These are phyloP conservation scores for Choreutis nemorana DNA, from an alignment of 2,888 invertebrate genomes.

Conservation along the genomic window DNA sequence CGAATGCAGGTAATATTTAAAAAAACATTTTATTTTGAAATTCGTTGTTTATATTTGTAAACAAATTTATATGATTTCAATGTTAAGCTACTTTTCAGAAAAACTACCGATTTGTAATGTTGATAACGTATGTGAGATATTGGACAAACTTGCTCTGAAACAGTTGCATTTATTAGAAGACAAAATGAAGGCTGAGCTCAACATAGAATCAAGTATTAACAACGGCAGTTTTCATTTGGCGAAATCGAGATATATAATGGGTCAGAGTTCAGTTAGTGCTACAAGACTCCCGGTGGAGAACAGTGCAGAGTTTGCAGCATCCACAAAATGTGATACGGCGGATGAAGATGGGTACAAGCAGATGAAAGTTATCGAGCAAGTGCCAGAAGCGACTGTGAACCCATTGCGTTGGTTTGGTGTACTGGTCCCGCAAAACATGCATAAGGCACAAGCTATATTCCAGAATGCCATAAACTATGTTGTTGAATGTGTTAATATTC, in stretches of 20 bases:
- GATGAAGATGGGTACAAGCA: slow-evolving; percentile 49
- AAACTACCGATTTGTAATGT: slow-evolving; percentile 15
- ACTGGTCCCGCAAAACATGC: slow-evolving; percentile 80
- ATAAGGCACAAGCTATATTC: slow-evolving; percentile 77
- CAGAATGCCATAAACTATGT: slow-evolving; percentile 72
- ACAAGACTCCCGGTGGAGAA: slow-evolving; percentile 76
- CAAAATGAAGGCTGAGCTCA: slow-evolving; percentile 71
- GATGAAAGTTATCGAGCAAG: slow-evolving; percentile 36
- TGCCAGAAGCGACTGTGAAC: slow-evolving; percentile 48
- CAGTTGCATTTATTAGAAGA: slow-evolving; percentile 78
- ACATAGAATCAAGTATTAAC: slow-evolving; percentile 73
- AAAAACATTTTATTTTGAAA: not conserved
- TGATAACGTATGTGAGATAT: slow-evolving; percentile 58
- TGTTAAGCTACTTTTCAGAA: slow-evolving; percentile 10
- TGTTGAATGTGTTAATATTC: slow-evolving; percentile 75
- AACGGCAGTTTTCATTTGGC: slow-evolving; percentile 78
- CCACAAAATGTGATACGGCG: slow-evolving; percentile 33
- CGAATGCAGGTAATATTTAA: too few species aligned
- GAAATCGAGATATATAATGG: slow-evolving; percentile 80
- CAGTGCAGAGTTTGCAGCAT: slow-evolving; percentile 51
- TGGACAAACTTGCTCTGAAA: slow-evolving; percentile 75
- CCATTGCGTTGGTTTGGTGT: slow-evolving; percentile 90
- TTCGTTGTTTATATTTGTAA: slow-evolving; percentile 1
- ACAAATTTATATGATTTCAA: slow-evolving; percentile 1
- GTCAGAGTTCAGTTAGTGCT: slow-evolving; percentile 74